Conservation (phyloP, 2,113 vertebrate genomes). For the Pseudois nayaur region DNA sequence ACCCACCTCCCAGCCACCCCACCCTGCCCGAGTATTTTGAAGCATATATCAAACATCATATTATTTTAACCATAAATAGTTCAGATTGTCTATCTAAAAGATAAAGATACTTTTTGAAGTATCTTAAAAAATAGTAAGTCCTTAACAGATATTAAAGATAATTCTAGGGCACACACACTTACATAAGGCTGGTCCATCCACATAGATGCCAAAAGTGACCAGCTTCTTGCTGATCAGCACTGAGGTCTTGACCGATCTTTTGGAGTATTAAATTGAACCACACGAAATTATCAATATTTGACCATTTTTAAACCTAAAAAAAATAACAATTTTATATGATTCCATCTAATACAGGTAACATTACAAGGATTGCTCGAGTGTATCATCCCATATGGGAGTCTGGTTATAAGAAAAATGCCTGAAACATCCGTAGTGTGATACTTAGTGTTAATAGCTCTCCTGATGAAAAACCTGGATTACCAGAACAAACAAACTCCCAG, state of each 20-base stretch:
- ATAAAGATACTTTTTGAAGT: neutral
- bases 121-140: neutral
- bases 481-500: neutral
- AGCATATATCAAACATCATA: neutral
- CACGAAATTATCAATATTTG: neutral
- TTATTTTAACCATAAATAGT: neutral
- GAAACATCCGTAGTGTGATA: too few species aligned
- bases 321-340: neutral
- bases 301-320: neutral
- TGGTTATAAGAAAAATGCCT: neutral
- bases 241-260: neutral
- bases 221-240: neutral
- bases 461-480: neutral
- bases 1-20: neutral
- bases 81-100: neutral
- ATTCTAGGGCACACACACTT: rapidly evolving
- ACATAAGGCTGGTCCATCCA: too few species aligned
- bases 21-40: neutral
- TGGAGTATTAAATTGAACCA: neutral
- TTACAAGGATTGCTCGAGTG: rapidly evolving
- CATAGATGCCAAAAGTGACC: rapidly evolving
- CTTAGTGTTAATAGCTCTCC: too few species aligned
- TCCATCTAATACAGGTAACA: rapidly evolving
- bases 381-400: rapidly evolving
- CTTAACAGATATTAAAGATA: neutral